Conservation (phyloP, 2,888 invertebrate species). For the Hecatera dysodea region DNA sequence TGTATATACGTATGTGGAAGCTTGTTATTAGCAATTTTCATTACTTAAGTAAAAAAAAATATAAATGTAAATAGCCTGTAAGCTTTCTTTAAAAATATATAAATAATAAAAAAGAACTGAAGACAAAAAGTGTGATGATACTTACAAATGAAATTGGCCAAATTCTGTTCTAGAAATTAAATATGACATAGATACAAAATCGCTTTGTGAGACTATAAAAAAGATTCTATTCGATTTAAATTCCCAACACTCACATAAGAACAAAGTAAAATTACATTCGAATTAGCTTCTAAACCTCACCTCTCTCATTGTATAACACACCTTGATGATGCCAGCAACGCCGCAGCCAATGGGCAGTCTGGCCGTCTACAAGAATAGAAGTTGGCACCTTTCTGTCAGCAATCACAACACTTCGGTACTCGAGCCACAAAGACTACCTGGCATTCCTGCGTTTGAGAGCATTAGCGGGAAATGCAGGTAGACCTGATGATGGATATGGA, state of each 20-base stretch:
- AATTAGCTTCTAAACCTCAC: not conserved
- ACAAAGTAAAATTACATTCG: conserved; percentile 8
- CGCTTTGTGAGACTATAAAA: not conserved
- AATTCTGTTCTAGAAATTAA: not conserved
- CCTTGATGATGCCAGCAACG: conserved; percentile 40
- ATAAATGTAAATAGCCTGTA: too few relatives aligned
- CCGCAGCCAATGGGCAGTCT: conserved; percentile 45
- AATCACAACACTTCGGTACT: conserved; percentile 62
- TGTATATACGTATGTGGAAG: too few relatives aligned
- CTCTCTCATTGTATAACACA: conserved; percentile 35
- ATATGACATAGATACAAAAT: too few relatives aligned
- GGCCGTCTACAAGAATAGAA: conserved; percentile 61
- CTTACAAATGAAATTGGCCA: not conserved
- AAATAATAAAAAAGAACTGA: too few relatives aligned
- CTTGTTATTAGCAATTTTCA: too few relatives aligned
- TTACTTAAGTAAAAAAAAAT: too few relatives aligned
- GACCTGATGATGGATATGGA: conserved; percentile 35
- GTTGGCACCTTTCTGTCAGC: conserved; percentile 74
- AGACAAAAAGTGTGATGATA: too few relatives aligned
- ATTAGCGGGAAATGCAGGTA: conserved; percentile 38
- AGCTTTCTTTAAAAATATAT: too few relatives aligned
- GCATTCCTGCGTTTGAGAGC: conserved; percentile 45
- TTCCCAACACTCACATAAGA: not conserved
- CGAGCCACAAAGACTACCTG: conserved; percentile 38
- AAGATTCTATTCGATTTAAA: not conserved